Evolutionary conservation across 2,888 invertebrate species (phyloP), one percentile per base, ranked within the genome.

Genomic region (Atethmia centrago): DNA sequence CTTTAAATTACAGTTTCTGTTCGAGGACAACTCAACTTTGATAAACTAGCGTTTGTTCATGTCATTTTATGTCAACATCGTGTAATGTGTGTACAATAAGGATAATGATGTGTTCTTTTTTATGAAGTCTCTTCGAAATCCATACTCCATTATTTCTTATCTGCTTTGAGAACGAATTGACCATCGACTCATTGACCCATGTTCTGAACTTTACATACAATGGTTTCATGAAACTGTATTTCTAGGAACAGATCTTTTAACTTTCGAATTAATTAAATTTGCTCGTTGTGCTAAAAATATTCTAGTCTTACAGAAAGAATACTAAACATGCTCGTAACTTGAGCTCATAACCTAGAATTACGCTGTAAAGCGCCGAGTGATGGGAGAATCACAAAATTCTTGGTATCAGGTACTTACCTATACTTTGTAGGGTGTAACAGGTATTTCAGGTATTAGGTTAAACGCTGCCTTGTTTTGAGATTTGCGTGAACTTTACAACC

Each of bases 371-470:
- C 47, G 69, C 53, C 31, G 61, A 68, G 59, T 62, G 63, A 70
- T 72, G 59, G 45, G n/a, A 19, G 64, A 53, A 83, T 72, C 66
- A 61, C 77, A 72, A 79, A 81, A 77, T 71, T 83, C 62, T 72
- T 53, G 77, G 61, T 67, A 59, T 36, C 56, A 62, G 40, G 31
- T 70, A 62, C 82, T 58, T 72, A 68, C 12, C 19, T 77, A 63
- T 58, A 66, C 62, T 69, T 63, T 58, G 66, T 78, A 64, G 10
- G 14, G 14, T 45, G 66, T 68, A 73, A 65, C 42, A 56, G 49
- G 67, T 77, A 66, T 63, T 62, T 3, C 12, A 47, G 19, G 40
- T 79, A 56, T 66, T 53, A 66, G 51, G 51, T 63, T 49, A 53
- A 58, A 12, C 55, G 61, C 21, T 56, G 21, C n/a, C n/a, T 28